These are phyloP conservation scores for Callorhinus ursinus DNA, from an alignment of 2,113 vertebrate species.

Conservation along the genomic window DNA sequence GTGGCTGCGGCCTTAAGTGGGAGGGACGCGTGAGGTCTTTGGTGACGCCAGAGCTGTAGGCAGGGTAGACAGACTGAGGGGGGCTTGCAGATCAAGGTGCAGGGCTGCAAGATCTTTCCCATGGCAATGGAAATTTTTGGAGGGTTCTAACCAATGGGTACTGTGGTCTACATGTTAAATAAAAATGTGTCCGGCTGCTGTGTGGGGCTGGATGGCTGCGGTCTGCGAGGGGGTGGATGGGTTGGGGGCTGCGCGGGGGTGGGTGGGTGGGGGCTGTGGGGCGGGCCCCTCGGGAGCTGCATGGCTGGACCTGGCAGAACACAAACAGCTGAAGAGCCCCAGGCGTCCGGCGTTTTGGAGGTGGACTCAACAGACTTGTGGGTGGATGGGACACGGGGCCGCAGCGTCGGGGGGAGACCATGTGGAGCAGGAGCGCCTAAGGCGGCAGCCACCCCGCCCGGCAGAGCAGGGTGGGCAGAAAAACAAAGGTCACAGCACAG, in stretches of 20 bases:
- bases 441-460: accelerated
- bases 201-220: not conserved
- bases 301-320: not conserved
- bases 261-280: too few species aligned
- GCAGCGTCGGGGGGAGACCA: accelerated
- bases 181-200: not conserved
- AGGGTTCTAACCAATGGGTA: too few species aligned
- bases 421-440: not conserved
- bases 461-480: too few species aligned
- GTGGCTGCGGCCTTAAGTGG: accelerated
- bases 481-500: not conserved
- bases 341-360: not conserved
- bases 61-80: not conserved
- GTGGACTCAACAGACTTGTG: too few species aligned
- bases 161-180: not conserved
- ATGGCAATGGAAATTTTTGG: not conserved
- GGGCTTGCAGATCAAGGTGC: accelerated
- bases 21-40: accelerated
- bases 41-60: not conserved
- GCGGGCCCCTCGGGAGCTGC: accelerated
- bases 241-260: too few species aligned
- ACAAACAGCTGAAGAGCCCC: too few species aligned
- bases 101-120: not conserved
- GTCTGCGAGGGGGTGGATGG: not conserved
- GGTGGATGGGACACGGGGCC: accelerated